Percentiles rank a stretch among this genome's conserved stretches.
Conservation (phyloP, 2,797 vertebrate genomes). For the Mallotus villosus region DNA sequence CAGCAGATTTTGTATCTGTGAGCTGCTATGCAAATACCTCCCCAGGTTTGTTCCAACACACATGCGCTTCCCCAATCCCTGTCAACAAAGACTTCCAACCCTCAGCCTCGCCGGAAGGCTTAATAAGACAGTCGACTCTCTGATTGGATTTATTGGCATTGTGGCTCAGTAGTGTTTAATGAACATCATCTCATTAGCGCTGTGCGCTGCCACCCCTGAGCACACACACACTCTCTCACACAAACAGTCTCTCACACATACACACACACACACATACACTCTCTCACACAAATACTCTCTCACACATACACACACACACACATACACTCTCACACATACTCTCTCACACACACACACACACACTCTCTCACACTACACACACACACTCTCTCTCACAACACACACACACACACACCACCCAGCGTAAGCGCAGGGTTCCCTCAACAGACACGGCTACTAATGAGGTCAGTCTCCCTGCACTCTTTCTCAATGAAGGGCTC, state of each 20-base stretch:
- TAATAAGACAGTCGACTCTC: slow-evolving; percentile 67
- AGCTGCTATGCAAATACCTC: too few relatives aligned
- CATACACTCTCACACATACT: neutral
- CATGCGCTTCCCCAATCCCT: neutral
- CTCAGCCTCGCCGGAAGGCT: slow-evolving; percentile 64
- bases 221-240: slow-evolving; percentile 9
- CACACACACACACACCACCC: neutral
- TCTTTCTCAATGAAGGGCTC: slow-evolving; percentile 50
- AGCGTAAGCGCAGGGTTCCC: slow-evolving; percentile 9
- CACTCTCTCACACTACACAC: slow-evolving; percentile 4
- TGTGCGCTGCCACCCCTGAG: slow-evolving; percentile 57
- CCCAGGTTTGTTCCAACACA: too few relatives aligned
- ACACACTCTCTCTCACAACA: slow-evolving; percentile 8
- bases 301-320: slow-evolving; percentile 8
- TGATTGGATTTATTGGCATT: slow-evolving; percentile 73
- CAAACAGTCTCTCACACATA: slow-evolving; percentile 11
- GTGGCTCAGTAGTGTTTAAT: slow-evolving; percentile 68
- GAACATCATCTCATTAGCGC: slow-evolving; percentile 74
- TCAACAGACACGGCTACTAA: slow-evolving; percentile 27
- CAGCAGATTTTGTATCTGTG: too few relatives aligned
- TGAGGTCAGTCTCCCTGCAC: slow-evolving; percentile 59
- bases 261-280: slow-evolving; percentile 6
- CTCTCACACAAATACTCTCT: slow-evolving; percentile 14
- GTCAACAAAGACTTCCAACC: neutral
- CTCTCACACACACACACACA: slow-evolving; percentile 16